Conservation (phyloP, 2,113 vertebrate genomes). For the Calonectris borealis region DNA sequence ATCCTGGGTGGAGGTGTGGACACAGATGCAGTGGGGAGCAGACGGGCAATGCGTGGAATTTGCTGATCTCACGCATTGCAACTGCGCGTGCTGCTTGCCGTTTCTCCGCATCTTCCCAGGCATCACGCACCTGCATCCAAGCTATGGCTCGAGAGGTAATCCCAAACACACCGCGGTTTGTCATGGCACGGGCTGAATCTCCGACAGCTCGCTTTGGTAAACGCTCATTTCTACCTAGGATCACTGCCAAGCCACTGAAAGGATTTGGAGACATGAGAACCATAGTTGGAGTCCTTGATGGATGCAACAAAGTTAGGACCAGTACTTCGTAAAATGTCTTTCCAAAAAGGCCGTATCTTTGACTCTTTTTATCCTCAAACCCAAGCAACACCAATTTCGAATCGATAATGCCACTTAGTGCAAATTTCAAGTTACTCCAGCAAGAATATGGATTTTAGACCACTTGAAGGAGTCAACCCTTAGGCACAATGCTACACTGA, state of each 20-base stretch:
- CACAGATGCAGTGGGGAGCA: fast-evolving
- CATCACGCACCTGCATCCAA: not conserved
- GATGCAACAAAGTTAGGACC: not conserved
- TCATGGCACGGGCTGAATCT: not conserved
- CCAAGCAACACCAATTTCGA: not conserved
- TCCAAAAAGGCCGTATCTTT: not conserved
- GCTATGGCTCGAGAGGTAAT: fast-evolving
- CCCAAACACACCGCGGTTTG: fast-evolving
- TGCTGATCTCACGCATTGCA: not conserved
- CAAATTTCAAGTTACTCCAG: not conserved
- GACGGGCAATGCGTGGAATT: fast-evolving
- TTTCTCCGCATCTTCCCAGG: fast-evolving
- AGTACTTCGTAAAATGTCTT: not conserved
- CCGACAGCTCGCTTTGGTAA: not conserved
- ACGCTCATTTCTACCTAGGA: fast-evolving
- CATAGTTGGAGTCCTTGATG: not conserved
- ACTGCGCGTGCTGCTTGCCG: fast-evolving
- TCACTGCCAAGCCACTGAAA: not conserved
- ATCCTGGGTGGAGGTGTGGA: not conserved
- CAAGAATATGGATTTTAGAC: not conserved
- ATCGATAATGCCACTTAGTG: not conserved
- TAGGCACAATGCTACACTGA: not conserved
- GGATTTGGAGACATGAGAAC: not conserved
- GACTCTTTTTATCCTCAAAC: not conserved
- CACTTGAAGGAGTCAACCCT: not conserved